Evolutionary conservation across 37 sponge, comb jelly and placozoan genomes (phyloP).

Genomic region (Halichondria panicea): DNA sequence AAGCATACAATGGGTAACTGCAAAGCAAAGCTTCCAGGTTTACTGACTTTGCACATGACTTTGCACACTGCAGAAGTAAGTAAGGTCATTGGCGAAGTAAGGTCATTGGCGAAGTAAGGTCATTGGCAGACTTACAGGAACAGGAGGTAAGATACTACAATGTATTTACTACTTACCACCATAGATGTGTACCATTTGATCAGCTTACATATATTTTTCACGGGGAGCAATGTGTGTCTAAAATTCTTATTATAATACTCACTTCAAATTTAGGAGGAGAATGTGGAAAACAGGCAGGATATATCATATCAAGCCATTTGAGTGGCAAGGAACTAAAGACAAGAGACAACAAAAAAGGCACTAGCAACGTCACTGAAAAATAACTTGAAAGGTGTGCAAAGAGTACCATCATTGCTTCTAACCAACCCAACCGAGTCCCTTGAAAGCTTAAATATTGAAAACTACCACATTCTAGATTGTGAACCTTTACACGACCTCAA

Average conservation of each 20-base stretch:
- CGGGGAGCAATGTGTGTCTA: not conserved
- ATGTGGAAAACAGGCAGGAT: constrained; percentile 2
- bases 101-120: not conserved
- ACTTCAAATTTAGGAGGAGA: not conserved
- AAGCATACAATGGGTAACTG: not conserved
- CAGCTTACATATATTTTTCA: too few species aligned
- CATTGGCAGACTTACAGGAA: not conserved
- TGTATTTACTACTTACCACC: not conserved
- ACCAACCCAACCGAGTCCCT: not conserved
- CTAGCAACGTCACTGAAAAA: not conserved
- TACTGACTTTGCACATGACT: constrained; percentile 3
- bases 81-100: too few species aligned
- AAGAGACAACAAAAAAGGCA: not conserved
- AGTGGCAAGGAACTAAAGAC: not conserved
- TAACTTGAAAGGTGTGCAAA: not conserved
- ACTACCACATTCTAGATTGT: not conserved
- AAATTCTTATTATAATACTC: not conserved
- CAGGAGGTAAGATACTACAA: constrained; percentile 1
- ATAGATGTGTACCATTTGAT: not conserved
- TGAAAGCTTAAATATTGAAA: not conserved
- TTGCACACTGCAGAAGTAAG: too few species aligned
- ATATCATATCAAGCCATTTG: not conserved
- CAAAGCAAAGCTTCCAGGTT: not conserved
- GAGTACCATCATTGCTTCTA: not conserved
- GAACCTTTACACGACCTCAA: constrained; percentile 3